Evolutionary conservation across 2,113 vertebrate species (phyloP).

Genomic region (Pogona vitticeps): DNA sequence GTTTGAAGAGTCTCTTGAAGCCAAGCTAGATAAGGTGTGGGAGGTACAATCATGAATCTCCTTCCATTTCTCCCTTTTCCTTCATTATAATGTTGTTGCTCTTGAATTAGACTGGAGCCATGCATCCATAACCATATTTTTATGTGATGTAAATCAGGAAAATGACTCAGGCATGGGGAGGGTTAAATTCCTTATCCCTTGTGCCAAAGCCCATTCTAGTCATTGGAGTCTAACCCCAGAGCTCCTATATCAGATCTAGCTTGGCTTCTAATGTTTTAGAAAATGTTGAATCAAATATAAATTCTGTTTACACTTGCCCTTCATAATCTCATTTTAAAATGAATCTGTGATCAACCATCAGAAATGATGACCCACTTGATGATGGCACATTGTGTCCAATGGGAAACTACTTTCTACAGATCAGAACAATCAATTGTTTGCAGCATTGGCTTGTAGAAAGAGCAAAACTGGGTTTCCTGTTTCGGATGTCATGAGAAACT

Average conservation of each 20-base stretch:
- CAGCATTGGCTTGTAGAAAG: background rate
- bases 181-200: background rate
- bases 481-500: background rate
- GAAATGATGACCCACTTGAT: background rate
- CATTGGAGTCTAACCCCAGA: too few relatives aligned
- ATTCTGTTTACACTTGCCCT: background rate
- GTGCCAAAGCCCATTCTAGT: too few relatives aligned
- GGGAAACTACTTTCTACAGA: background rate
- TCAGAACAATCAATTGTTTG: background rate
- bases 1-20: background rate
- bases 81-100: too few relatives aligned
- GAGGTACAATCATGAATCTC: background rate
- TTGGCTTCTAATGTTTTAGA: background rate
- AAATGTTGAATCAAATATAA: background rate
- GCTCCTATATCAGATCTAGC: background rate
- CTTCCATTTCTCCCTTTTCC: background rate
- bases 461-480: background rate
- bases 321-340: background rate
- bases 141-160: too few relatives aligned
- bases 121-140: too few relatives aligned
- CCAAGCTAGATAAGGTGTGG: background rate
- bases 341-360: background rate
- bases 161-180: too few relatives aligned
- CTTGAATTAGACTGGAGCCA: too few relatives aligned
- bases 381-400: background rate